Percentiles rank a stretch among this genome's conserved stretches.
These are phyloP conservation scores for Camponotus floridanus DNA, from an alignment of 1,140 invertebrate species.

Conservation along the genomic window DNA sequence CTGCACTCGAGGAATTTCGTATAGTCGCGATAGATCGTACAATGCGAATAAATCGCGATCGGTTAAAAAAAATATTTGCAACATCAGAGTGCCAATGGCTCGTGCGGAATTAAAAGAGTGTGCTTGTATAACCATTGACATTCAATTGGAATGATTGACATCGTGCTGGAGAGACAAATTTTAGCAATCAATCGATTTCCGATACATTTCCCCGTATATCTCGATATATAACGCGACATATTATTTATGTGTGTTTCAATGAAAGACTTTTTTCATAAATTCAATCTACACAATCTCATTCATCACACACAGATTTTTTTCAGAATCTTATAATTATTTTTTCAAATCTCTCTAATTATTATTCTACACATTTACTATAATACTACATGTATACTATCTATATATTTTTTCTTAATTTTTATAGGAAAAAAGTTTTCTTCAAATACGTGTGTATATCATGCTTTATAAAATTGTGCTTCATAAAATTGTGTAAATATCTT, in stretches of 20 bases:
- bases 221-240: slow-evolving; percentile 18
- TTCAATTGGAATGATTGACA: slow-evolving; percentile 41
- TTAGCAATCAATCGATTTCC: slow-evolving; percentile 55
- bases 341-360: too few relatives aligned
- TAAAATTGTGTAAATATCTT: neutral
- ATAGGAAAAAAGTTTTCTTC: neutral
- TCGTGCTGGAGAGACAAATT: slow-evolving; percentile 37
- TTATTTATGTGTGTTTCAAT: neutral
- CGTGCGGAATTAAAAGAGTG: slow-evolving; percentile 46
- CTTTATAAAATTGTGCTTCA: neutral
- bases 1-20: slow-evolving; percentile 44
- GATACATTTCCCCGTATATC: slow-evolving; percentile 1
- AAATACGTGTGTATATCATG: neutral
- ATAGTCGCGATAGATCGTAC: slow-evolving; percentile 23
- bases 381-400: neutral
- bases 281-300: slow-evolving; percentile 12
- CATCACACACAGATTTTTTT: slow-evolving; percentile 10
- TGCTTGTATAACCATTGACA: slow-evolving; percentile 29
- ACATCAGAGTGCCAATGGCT: slow-evolving; percentile 32
- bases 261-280: neutral
- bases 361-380: neutral
- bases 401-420: slow-evolving; percentile 6
- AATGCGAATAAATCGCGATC: slow-evolving; percentile 20
- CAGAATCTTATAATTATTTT: neutral
- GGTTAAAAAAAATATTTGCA: slow-evolving; percentile 43